Base-by-base conservation (phyloP, 2,797 vertebrate genomes). In the Lithobates pipiens region DNA sequence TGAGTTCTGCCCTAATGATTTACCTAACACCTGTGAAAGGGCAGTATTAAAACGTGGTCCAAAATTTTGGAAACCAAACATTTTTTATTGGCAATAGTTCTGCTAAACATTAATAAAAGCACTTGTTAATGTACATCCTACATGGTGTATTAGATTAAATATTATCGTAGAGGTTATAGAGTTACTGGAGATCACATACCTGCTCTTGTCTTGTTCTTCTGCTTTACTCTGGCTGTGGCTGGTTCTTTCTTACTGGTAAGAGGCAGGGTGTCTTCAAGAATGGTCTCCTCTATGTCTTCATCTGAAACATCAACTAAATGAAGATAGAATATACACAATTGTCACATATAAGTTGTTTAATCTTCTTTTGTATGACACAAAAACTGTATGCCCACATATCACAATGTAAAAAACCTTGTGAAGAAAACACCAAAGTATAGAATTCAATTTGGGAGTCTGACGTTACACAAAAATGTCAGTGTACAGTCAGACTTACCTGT, bases 241-340 rank as follows among this genome's bases (percentile, higher is more conserved):
- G 5, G 71, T 72, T 69, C 80, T 1, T 89, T 85, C 74, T 85
- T 90, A 23, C 81, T 85, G 39, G 86, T 75, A 10, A 61, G 23
- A 54, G 83, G 78, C 8, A 0, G 76, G 42, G 85, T 79, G 29
- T 93, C 89, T 73, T 91, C 91, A 83, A 91, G 18, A 2, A 83
- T 85, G 21, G 89, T 86, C 83, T 90, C 89, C 67, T 93, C 91
- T 27, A 93, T 23, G n/a, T 92, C 90, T 0, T 80, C 76, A 29
- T 91, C 89, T 0, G 82, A 90, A 76, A 39, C 69, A 0, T 88
- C 91, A 76, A 10, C 23, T 54, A 10, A 54, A 54, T 16, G 15
- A 73, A 18, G 11, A 46, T 46, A 11, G 2, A 50, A 50, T 7
- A 10, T 27, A 63, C 11, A 44, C 1, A 67, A 67, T 29, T 67